Conservation (phyloP, 2,797 vertebrate genomes). For the Catostomus latipinnis region DNA sequence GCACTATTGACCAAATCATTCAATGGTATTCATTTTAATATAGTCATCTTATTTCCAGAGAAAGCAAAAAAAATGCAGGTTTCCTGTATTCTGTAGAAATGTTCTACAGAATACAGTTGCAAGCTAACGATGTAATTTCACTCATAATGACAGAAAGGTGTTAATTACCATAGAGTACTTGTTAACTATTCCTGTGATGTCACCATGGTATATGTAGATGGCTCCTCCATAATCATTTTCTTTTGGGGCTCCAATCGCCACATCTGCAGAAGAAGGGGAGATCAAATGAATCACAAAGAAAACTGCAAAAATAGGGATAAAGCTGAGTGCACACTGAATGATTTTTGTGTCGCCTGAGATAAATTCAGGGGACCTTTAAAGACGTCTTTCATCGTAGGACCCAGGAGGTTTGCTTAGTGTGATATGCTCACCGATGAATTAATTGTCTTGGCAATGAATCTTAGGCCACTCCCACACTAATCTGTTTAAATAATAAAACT, state of each 20-base stretch:
- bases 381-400: too few relatives aligned
- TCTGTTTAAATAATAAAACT: too few relatives aligned
- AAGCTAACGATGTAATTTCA: too few relatives aligned
- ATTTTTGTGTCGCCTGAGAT: too few relatives aligned
- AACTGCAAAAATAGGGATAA: not conserved
- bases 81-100: too few relatives aligned
- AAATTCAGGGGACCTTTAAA: not conserved
- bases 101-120: too few relatives aligned
- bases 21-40: too few relatives aligned
- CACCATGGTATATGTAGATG: conserved; percentile 95
- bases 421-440: conserved; percentile 3
- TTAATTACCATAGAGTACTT: conserved; percentile 92
- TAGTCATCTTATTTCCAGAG: too few relatives aligned
- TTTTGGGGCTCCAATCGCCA: conserved; percentile 93
- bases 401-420: not conserved
- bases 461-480: too few relatives aligned
- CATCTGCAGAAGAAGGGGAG: conserved; percentile 76
- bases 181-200: conserved; percentile 81
- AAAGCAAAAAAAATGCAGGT: too few relatives aligned
- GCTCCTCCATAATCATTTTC: conserved; percentile 92
- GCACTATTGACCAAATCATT: too few relatives aligned
- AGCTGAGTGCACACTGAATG: not conserved
- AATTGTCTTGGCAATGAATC: conserved; percentile 10
- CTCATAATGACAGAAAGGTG: too few relatives aligned
- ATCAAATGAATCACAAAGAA: not conserved